Conservation (phyloP, 1,140 invertebrate genomes). For the Drosophila saltans region DNA sequence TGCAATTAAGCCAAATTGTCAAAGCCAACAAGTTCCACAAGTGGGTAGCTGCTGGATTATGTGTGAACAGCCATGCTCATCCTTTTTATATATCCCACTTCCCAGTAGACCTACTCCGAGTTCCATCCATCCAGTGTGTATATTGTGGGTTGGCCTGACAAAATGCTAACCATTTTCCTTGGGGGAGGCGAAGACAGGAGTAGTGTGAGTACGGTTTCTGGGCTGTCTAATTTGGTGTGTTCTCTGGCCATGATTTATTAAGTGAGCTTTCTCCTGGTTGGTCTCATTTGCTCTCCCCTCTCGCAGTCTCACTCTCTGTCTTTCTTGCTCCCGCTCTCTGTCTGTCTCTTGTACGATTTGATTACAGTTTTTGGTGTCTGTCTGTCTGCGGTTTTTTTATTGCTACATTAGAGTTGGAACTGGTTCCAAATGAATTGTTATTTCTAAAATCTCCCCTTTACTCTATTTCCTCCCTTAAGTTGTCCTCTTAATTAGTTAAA, state of each 20-base stretch:
- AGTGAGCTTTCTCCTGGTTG: conserved; percentile 54
- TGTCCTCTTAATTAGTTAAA: conserved; percentile 75
- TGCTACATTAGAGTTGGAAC: conserved; percentile 71
- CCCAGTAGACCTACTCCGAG: conserved; percentile 22
- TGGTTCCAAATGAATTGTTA: conserved; percentile 58
- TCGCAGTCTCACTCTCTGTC: neutral
- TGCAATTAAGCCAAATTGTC: conserved; percentile 77
- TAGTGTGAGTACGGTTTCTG: neutral
- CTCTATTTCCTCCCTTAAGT: conserved; percentile 9
- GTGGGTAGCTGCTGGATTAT: conserved; percentile 60
- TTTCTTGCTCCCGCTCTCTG: neutral
- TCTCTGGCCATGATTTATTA: conserved; percentile 69
- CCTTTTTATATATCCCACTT: conserved; percentile 7
- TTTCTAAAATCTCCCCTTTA: neutral
- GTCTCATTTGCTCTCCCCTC: conserved; percentile 39
- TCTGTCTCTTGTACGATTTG: too few species aligned
- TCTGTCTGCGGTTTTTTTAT: conserved; percentile 68
- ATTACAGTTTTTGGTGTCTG: conserved; percentile 29
- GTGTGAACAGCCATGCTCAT: conserved; percentile 51
- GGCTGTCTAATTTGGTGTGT: conserved; percentile 61
- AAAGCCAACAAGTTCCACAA: conserved; percentile 73
- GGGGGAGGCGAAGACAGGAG: conserved; percentile 16
- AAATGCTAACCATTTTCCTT: conserved; percentile 68
- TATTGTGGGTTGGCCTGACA: conserved; percentile 54
- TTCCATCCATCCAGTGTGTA: conserved; percentile 13